Conservation (phyloP, 2,888 invertebrate species). For the Mythimna pallens region DNA sequence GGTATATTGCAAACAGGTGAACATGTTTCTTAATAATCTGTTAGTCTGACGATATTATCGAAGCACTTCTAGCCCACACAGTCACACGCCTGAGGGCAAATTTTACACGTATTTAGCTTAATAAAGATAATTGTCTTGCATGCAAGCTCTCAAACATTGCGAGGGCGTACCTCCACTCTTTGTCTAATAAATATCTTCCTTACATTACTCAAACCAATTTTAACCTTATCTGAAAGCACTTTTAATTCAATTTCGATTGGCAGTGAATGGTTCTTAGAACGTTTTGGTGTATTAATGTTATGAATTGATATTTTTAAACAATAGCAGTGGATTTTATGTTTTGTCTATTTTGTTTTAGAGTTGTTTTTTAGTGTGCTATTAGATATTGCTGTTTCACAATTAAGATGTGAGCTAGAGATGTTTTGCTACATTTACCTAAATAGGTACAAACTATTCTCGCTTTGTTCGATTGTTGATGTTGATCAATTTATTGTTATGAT, state of each 20-base stretch:
- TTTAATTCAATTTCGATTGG: conserved; percentile 41
- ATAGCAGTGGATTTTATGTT: conserved; percentile 60
- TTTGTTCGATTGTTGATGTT: conserved; percentile 59
- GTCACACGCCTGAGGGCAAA: conserved; percentile 43
- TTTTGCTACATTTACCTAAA: conserved; percentile 73
- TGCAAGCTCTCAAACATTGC: conserved; percentile 74
- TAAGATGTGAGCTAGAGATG: conserved; percentile 82
- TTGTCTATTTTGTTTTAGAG: conserved; percentile 51
- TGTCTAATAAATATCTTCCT: conserved; percentile 75
- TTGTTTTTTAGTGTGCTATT: conserved; percentile 62
- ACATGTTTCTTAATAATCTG: not conserved
- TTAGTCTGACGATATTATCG: conserved; percentile 16
- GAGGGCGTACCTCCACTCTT: conserved; percentile 80
- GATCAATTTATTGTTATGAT: conserved; percentile 54
- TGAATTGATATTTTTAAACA: conserved; percentile 28
- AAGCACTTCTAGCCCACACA: conserved; percentile 30
- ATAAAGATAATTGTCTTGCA: conserved; percentile 71
- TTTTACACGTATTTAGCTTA: conserved; percentile 82
- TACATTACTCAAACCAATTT: conserved; percentile 62
- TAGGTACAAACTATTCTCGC: conserved; percentile 71
- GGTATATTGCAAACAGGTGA: not conserved
- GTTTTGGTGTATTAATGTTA: conserved; percentile 21
- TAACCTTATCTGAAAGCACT: conserved; percentile 50
- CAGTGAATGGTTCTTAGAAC: conserved; percentile 14
- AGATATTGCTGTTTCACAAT: conserved; percentile 86